phyloP scores from a whole-genome alignment of 2,113 vertebrate genomes.

The Aythya baeri region DNA sequence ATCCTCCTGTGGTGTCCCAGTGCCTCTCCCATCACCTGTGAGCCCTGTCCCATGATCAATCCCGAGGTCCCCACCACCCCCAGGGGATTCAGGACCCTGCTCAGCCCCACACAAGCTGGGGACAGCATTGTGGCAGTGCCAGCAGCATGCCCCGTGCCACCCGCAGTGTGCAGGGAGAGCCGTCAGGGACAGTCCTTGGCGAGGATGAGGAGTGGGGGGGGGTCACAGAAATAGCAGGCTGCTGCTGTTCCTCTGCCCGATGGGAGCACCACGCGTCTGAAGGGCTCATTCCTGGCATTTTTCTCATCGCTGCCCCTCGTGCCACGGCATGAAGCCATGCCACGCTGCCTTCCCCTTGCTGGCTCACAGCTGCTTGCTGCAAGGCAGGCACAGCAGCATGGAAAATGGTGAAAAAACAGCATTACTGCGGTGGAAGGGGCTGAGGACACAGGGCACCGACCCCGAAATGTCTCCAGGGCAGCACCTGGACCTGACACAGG shows the following conservation, averaged over 20 bases:
- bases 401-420: not conserved
- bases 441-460: rapidly evolving
- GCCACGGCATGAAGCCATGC: not conserved
- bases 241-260: not conserved
- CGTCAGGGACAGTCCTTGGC: not conserved
- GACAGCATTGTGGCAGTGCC: not conserved
- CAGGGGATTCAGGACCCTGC: rapidly evolving
- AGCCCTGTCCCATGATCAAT: rapidly evolving
- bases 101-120: rapidly evolving
- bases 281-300: not conserved
- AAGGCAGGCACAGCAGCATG: rapidly evolving
- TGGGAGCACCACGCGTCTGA: not conserved
- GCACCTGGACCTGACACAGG: rapidly evolving
- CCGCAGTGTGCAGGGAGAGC: rapidly evolving
- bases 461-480: not conserved
- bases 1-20: rapidly evolving
- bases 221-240: not conserved
- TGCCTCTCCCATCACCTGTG: not conserved
- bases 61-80: rapidly evolving
- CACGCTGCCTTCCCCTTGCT: not conserved
- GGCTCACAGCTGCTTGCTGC: not conserved
- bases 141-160: not conserved
- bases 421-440: not conserved
- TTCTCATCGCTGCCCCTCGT: not conserved
- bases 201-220: not conserved